Evolutionary conservation across 1,140 invertebrate species (phyloP).

Genomic region (Drusus annulatus): DNA sequence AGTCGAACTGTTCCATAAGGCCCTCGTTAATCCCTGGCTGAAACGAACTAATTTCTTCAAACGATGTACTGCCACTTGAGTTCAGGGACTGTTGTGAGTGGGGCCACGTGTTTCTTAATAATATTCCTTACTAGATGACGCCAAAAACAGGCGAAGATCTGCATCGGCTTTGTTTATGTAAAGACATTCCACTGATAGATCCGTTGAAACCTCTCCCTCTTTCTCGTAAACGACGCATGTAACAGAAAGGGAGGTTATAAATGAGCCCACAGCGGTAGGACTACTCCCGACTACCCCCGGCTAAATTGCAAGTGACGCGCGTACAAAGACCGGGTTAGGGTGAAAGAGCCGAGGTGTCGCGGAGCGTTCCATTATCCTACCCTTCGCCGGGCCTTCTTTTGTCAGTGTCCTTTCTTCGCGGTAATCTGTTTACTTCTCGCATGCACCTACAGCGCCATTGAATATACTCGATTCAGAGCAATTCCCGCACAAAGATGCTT

Average conservation of each 20-base stretch:
- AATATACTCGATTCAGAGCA: constrained; percentile 47
- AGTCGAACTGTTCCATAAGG: not conserved
- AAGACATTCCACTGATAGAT: too few species aligned
- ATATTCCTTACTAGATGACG: not conserved
- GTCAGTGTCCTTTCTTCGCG: constrained; percentile 50
- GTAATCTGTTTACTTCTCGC: constrained; percentile 57
- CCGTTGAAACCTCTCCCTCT: too few species aligned
- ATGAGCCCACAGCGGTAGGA: too few species aligned
- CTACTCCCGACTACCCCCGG: too few species aligned
- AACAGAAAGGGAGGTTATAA: too few species aligned
- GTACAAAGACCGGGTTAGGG: constrained; percentile 54
- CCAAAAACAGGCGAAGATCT: not conserved
- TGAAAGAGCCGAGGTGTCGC: constrained; percentile 56
- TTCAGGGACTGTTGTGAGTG: not conserved
- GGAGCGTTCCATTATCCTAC: constrained; percentile 54
- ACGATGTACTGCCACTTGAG: constrained; percentile 16
- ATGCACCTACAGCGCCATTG: constrained; percentile 46
- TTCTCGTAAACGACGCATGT: too few species aligned
- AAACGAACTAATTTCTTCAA: constrained; percentile 42
- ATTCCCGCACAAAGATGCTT: constrained; percentile 50
- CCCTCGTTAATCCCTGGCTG: constrained; percentile 17
- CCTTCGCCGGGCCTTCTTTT: constrained; percentile 44
- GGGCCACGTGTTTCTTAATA: constrained; percentile 23
- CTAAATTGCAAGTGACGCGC: constrained; percentile 56
- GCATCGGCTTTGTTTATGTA: too few species aligned